Evolutionary conservation across 2,113 vertebrate species (phyloP).

Genomic region (Gymnobelideus leadbeateri): DNA sequence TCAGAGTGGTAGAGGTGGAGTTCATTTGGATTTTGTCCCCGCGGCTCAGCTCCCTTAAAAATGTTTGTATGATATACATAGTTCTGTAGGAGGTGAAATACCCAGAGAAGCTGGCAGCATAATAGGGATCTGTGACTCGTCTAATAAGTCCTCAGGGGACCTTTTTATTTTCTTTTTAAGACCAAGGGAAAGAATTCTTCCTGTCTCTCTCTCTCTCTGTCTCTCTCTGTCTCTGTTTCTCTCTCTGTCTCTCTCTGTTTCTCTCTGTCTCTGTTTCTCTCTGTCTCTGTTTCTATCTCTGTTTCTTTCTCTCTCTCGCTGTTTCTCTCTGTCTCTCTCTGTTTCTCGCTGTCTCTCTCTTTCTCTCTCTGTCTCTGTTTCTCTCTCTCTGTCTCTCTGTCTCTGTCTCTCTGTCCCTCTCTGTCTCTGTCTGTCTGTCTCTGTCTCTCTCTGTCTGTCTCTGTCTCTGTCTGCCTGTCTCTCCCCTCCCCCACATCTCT

Average conservation of each 20-base stretch:
- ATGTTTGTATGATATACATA: neutral
- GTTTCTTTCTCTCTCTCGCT: no score
- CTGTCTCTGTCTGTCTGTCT: neutral
- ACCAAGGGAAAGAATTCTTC: neutral
- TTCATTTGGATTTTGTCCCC: neutral
- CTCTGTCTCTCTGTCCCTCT: neutral
- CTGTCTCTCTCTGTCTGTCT: neutral
- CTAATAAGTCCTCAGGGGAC: neutral
- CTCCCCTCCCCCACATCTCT: neutral
- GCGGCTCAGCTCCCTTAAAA: neutral
- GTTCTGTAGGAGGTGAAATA: neutral
- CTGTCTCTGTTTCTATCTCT: no score
- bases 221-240: neutral
- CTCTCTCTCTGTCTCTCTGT: neutral
- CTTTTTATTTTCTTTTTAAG: neutral
- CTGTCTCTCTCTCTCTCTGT: no score
- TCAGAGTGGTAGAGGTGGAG: neutral
- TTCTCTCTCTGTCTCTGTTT: neutral
- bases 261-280: neutral
- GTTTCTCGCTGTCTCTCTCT: neutral
- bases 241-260: neutral
- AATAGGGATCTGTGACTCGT: neutral
- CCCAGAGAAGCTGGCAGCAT: neutral
- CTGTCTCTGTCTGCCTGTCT: neutral
- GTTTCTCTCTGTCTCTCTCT: neutral